Evolutionary conservation across 2,797 vertebrate species (phyloP).

Genomic region (Lepus townsendii): DNA sequence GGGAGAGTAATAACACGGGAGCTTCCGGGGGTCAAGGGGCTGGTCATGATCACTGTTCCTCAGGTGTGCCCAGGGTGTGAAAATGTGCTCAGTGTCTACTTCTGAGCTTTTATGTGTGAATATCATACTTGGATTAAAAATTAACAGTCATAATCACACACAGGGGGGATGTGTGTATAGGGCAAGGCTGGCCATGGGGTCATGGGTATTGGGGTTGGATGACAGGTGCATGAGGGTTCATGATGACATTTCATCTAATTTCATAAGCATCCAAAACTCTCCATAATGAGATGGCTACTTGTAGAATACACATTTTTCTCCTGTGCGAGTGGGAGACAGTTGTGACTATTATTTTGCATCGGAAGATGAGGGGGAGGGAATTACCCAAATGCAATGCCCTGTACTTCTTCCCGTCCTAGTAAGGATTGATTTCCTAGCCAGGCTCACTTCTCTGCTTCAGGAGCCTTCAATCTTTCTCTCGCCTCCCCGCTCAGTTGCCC

Average conservation of each 20-base stretch:
- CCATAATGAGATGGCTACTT: constrained; percentile 49
- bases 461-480: background rate
- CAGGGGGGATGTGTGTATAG: background rate
- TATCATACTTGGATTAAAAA: constrained; percentile 24
- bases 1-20: too few species aligned
- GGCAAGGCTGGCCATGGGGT: background rate
- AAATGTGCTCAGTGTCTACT: background rate
- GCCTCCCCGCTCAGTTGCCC: background rate
- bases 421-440: background rate
- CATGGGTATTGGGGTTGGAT: background rate
- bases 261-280: background rate
- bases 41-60: constrained; percentile 3
- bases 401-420: background rate
- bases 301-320: constrained; percentile 45
- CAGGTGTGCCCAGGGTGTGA: background rate
- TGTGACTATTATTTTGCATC: constrained; percentile 36
- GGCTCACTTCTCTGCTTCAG: background rate
- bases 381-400: background rate
- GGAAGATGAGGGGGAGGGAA: background rate
- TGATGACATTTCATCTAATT: constrained; percentile 46
- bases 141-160: background rate
- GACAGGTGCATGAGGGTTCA: background rate
- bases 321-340: background rate
- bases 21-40: background rate
- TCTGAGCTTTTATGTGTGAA: background rate